Base-by-base conservation (phyloP, 2,888 invertebrate genomes). In the Calliopum simillimum region DNA sequence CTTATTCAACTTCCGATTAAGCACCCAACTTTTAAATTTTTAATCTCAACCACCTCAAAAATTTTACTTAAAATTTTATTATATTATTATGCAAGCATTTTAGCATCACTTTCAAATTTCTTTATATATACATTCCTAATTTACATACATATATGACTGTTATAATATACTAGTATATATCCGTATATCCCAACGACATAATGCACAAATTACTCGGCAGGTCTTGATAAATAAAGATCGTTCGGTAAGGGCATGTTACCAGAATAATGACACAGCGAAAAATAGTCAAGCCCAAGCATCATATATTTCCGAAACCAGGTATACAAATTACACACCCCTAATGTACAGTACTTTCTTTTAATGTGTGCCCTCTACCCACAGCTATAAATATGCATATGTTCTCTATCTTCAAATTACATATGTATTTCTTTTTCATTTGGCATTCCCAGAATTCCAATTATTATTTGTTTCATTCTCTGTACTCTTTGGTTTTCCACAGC, bases 161-260 rank as follows among this genome's bases (percentile, higher is more conserved):
- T 33, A 8, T 33, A 33, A 33, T n/a, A 33, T 5, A 33, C 33
- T 6, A 33, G 33, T 8, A 8, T 8, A 33, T 8, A 33, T 33
- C 33, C 33, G 8, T 6, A 33, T 33, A 33, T 33, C 33, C 8
- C 12, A 21, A 46, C 61, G 46, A 61, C 23, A 61, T 21, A 61
- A 21, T 59, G 70, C 70, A 70, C 65, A 70, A 53, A 65, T 44
- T 70, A 47, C 70, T 70, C 53, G 41, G 79, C 82, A 85, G 85
- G 85, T 85, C 78, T 81, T 82, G 80, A 77, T 79, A 74, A 80
- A 81, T 82, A 84, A 80, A 83, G 83, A 85, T 78, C 83, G 81
- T 74, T 78, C 76, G 72, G 74, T 74, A 76, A 80, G 77, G 82
- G 81, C 81, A 80, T 80, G 80, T 74, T 78, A 75, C 75, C 71